Evolutionary conservation across 2,888 invertebrate genomes (phyloP), one percentile per base, ranked within the genome.

Genomic region (Drosophila mulleri): DNA sequence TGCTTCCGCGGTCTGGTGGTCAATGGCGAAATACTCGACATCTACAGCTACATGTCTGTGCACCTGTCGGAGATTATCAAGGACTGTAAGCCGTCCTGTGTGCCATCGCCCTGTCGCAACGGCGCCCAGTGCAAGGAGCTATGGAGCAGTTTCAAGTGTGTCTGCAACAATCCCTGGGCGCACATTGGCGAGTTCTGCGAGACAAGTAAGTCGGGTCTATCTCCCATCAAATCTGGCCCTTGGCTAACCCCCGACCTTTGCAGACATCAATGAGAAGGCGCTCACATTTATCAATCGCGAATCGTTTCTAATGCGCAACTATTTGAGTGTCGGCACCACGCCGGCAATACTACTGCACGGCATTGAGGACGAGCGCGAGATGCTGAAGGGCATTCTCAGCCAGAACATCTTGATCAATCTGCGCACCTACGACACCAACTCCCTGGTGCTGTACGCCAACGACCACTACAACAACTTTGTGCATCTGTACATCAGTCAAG

Each of bases 381-480:
- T 94, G 45, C 93, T 96, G 18, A 96, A 95, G 92, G 95, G 95
- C 82, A 96, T 98, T 92, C 95, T 98, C 85, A 94, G 94, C 14
- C 95, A 97, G 91, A 96, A 96, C 84, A 95, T 98, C 64, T 94
- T 98, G n/a, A 95, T 98, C 91, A 98, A 98, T 93, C 94, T 98
- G 70, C 94, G 98, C 82, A 98, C 98, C 0, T 97, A 97, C 91
- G 97, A 97, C 85, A 94, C 95, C 44, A 95, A 96, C 78, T 96
- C 97, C 0, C 93, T 98, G 82, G 95, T 98, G 20, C 93, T 98
- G 9, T 98, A 98, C 90, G 97, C 98, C 39, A 97, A 98, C 91
- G 98, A 98, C 92, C 96, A 98, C 92, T 94, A 97, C 68, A 98
- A 98, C 91, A 98, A 98, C 92, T 98, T 98, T 92, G 96, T 98